Conservation (phyloP, 1,140 invertebrate species). For the Pseudomyrmex cubaensis region DNA sequence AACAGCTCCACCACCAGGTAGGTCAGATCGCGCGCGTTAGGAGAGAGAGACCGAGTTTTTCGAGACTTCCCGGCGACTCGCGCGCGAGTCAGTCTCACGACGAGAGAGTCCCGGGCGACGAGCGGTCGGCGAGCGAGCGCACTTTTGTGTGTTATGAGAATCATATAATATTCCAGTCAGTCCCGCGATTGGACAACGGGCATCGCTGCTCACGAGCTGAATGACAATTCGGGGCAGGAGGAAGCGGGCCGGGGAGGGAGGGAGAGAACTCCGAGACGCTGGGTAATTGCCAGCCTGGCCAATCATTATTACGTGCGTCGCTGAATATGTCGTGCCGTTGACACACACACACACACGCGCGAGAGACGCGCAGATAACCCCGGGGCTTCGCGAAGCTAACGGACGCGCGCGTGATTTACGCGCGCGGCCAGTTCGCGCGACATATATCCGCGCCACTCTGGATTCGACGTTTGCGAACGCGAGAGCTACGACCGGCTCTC, state of each 20-base stretch:
- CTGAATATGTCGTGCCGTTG: slow-evolving; percentile 67
- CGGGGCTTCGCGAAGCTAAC: slow-evolving; percentile 55
- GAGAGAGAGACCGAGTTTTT: slow-evolving; percentile 65
- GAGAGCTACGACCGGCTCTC: too few relatives aligned
- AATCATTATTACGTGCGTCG: slow-evolving; percentile 79
- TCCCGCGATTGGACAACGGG: slow-evolving; percentile 82
- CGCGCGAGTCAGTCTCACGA: slow-evolving; percentile 49
- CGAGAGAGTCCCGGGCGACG: slow-evolving; percentile 38
- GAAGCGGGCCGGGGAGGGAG: too few relatives aligned
- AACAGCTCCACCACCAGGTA: slow-evolving; percentile 6
- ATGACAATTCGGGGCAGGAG: slow-evolving; percentile 80
- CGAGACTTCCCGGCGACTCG: slow-evolving; percentile 39
- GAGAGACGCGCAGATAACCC: neutral
- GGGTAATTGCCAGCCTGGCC: slow-evolving; percentile 84
- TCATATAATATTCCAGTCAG: slow-evolving; percentile 84
- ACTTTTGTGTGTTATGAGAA: slow-evolving; percentile 81
- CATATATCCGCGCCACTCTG: slow-evolving; percentile 16
- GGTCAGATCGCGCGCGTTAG: neutral
- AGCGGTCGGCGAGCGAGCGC: slow-evolving; percentile 53
- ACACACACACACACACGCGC: slow-evolving; percentile 35
- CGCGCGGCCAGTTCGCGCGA: neutral
- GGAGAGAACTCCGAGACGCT: slow-evolving; percentile 71
- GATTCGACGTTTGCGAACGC: neutral
- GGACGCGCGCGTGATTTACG: slow-evolving; percentile 66
- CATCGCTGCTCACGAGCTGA: slow-evolving; percentile 80